A percentile compares a stretch with the other conserved stretches of the same genome.
These are phyloP conservation scores for Xenopus petersii DNA, from an alignment of 2,797 vertebrate genomes.

Conservation along the genomic window DNA sequence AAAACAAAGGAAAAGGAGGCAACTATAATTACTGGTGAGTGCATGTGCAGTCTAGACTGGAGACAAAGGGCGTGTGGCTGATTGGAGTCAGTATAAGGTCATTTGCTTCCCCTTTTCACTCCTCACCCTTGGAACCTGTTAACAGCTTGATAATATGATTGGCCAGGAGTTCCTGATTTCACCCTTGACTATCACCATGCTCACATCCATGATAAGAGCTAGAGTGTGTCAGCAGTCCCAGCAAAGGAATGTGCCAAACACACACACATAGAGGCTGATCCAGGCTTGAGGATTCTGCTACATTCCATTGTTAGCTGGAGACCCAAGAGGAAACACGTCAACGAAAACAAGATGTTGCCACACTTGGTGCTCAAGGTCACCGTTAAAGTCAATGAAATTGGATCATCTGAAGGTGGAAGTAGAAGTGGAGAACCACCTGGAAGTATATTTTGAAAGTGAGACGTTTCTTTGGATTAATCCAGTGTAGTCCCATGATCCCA, in stretches of 20 bases:
- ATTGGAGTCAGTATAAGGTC: slow-evolving; percentile 15
- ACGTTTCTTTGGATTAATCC: no score
- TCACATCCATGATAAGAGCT: not conserved
- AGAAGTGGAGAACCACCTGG: no score
- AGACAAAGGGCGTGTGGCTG: not conserved
- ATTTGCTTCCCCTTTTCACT: slow-evolving; percentile 34
- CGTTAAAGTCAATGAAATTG: not conserved
- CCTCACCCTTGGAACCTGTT: slow-evolving; percentile 27
- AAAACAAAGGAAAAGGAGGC: no score
- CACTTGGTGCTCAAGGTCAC: no score
- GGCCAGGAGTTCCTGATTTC: slow-evolving; percentile 5
- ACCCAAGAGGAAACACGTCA: no score
- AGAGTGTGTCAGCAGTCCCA: not conserved
- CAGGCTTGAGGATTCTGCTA: no score
- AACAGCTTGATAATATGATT: slow-evolving; percentile 25
- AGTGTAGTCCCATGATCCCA: no score
- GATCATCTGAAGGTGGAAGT: no score
- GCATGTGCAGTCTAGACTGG: not conserved
- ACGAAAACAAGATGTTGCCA: no score
- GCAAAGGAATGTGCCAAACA: not conserved
- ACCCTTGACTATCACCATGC: not conserved
- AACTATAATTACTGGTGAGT: not conserved
- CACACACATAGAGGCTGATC: not conserved
- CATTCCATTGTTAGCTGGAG: no score
- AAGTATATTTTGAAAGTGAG: no score